Base-by-base conservation (phyloP, 2,888 invertebrate genomes). In the Perizoma affinitatum region DNA sequence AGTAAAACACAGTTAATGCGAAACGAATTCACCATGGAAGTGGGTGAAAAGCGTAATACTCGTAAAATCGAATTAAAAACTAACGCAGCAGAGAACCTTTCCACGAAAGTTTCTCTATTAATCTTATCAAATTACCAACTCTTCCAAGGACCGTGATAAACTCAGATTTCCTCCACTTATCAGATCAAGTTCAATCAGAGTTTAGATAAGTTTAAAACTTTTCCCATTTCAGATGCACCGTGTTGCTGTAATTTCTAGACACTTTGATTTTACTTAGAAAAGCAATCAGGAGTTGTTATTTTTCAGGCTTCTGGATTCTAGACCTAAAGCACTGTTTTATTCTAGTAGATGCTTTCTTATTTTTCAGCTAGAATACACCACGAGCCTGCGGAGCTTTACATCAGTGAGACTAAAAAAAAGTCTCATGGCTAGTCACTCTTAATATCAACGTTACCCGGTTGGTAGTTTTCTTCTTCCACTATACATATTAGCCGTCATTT, bases 181-280 rank as follows among this genome's bases (percentile, higher is more conserved):
- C 57, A 61, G 54, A 57, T 62, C 44, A 61, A 62, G 54, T 54
- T 58, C 55, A 56, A 65, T 58, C 49, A 11, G 48, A 61, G 46
- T 52, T 36, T 53, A 61, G 59, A 53, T 47, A 54, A 61, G 61
- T 64, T 64, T 54, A 9, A 58, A 65, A 66, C 56, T 68, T 69
- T 61, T 63, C 65, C 51, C 68, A 65, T 68, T 53, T 45, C 49
- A 43, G 46, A 51, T 57, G 61, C 55, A 54, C 50, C 35, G 6
- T 57, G 53, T 55, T 46, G 46, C 57, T 42, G 45, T 38, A 48
- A 59, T 49, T 60, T 60, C 54, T 53, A 56, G 47, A 43, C 44
- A n/a, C 40, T 67, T 54, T 51, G 50, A 50, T 49, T 53, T 56
- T 43, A 22, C 45, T 49, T 55, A 54, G 43, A 41, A 55, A 47